Evolutionary conservation across 2,888 invertebrate genomes (phyloP), one percentile per base, ranked within the genome.

Genomic region (Aspidapion aeneum): DNA sequence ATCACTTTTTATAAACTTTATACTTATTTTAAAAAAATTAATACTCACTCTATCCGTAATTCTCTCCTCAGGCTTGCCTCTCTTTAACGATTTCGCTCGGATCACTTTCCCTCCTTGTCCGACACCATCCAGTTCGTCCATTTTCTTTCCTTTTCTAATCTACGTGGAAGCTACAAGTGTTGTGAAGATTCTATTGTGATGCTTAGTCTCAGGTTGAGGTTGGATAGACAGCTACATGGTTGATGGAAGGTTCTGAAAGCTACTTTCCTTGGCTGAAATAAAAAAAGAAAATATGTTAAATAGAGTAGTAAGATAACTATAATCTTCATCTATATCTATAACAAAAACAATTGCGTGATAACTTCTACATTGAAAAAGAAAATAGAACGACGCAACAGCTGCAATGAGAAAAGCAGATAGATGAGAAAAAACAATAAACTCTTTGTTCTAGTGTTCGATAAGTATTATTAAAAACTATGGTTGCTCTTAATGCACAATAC

Each of bases 51-150:
- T 84, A 80, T 91, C 89, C 58, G 87, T 85, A 64, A 90, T 87
- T 63, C 89, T 86, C 71, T 90, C 88, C 75, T 91, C 91, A 77
- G 87, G 86, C 78, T 90, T 90, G 70, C 92, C 92, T 75, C 91
- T 85, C 75, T 91, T 91, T 72, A 92, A 81, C 48, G 87, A 88
- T 21, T 91, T 91, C 72, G 90, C 90, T 69, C 92, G 85, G 66
- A 92, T 84, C 57, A 92, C 86, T 75, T 89, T 74, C 51, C 61
- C 61, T 59, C 66, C 69, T 35, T 69, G 69, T 1, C 67, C 68
- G 5, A 35, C 35, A 7, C 69, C 72, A 60, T 72, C 70, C 51
- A 68, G 64, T 52, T 73, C 72, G 66, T 72, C 71, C 73, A 73
- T 72, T 61, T 55, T 61, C 61, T n/a, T 52, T 21, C 20, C 55